Conservation (phyloP, 1,140 invertebrate species). For the Drosophila triauraria region DNA sequence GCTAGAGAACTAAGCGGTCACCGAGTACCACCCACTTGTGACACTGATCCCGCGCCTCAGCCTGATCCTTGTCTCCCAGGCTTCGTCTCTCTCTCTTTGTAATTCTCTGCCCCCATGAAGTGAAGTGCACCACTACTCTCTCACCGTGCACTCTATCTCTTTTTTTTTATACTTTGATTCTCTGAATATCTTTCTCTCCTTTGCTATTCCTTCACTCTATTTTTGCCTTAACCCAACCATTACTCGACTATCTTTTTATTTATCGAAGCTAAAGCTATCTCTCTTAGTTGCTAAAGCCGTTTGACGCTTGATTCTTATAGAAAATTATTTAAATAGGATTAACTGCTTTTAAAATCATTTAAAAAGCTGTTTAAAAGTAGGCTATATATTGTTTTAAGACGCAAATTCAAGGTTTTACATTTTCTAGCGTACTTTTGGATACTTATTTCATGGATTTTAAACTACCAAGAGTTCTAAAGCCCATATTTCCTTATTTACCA, state of each 20-base stretch:
- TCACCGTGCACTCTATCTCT: conserved; percentile 46
- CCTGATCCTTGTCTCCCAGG: conserved; percentile 1
- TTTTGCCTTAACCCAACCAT: conserved; percentile 58
- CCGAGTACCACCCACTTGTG: neutral
- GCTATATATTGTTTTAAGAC: too few species aligned
- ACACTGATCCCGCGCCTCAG: neutral
- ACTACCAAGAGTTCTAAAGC: neutral
- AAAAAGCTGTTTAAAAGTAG: too few species aligned
- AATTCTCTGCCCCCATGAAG: conserved; percentile 9
- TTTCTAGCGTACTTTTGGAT: too few species aligned
- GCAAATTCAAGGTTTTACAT: too few species aligned
- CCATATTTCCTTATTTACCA: neutral
- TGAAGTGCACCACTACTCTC: conserved; percentile 21
- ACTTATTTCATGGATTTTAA: neutral
- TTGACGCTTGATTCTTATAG: conserved; percentile 1
- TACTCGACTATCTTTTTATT: conserved; percentile 36
- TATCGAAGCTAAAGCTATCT: conserved; percentile 24
- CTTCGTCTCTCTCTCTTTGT: conserved; percentile 20
- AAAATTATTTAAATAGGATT: neutral
- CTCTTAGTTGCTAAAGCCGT: conserved; percentile 28
- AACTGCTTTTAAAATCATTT: too few species aligned
- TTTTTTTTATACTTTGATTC: conserved; percentile 24
- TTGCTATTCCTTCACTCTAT: conserved; percentile 50
- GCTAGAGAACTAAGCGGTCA: conserved; percentile 11
- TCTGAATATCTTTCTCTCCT: conserved; percentile 28